A percentile compares a stretch with the other conserved stretches of the same genome.
Conservation (phyloP, 2,888 invertebrate genomes). For the Plebejus argus region DNA sequence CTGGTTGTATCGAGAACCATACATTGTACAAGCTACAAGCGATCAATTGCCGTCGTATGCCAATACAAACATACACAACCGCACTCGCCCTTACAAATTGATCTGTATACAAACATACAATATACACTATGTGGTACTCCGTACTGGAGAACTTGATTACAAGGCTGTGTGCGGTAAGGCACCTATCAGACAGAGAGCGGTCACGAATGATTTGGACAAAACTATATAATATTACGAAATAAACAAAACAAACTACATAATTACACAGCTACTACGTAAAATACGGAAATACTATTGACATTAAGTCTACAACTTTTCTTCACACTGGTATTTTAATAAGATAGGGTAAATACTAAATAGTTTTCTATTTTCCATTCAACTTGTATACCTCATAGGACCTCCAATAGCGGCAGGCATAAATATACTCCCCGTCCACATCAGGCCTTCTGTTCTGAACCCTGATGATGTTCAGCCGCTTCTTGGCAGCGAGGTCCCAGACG, state of each 20-base stretch:
- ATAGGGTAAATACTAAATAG: too few relatives aligned
- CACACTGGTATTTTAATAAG: too few relatives aligned
- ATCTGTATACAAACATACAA: background rate
- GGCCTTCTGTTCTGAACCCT: slow-evolving; percentile 74
- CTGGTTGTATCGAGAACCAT: too few relatives aligned
- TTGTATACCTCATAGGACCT: slow-evolving; percentile 55
- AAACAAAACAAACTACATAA: too few relatives aligned
- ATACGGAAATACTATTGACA: too few relatives aligned
- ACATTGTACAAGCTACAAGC: background rate
- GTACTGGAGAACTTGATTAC: background rate
- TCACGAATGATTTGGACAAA: too few relatives aligned
- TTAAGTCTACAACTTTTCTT: too few relatives aligned
- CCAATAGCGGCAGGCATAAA: slow-evolving; percentile 80
- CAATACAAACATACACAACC: slow-evolving; percentile 38
- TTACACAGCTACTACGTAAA: too few relatives aligned
- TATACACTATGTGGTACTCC: background rate
- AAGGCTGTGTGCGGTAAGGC: background rate
- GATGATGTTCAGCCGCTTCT: slow-evolving; percentile 68
- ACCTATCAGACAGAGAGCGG: too few relatives aligned
- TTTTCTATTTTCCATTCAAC: too few relatives aligned
- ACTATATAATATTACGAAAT: too few relatives aligned
- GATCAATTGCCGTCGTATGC: background rate
- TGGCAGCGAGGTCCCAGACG: slow-evolving; percentile 78
- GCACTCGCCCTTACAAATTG: slow-evolving; percentile 40
- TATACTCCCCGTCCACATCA: slow-evolving; percentile 79